Base-by-base conservation (phyloP, 2,113 vertebrate genomes). In the Ptyas mucosa region DNA sequence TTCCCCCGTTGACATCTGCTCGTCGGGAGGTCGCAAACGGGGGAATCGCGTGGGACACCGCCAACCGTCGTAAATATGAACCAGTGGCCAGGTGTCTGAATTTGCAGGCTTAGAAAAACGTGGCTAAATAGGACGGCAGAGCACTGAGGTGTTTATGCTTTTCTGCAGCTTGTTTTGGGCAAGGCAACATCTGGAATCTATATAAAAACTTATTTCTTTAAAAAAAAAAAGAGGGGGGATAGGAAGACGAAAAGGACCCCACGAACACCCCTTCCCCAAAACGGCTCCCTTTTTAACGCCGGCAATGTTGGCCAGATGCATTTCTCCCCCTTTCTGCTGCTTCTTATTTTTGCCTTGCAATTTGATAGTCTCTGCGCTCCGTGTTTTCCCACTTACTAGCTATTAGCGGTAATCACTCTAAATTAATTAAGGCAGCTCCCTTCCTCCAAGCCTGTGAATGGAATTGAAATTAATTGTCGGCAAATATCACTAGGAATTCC, bases 391-490 rank as follows among this genome's bases (percentile, higher is more conserved):
- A 93, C 95, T 95, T 94, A 95, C 96, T 95, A 96, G 96, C 97
- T 96, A 96, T 94, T 97, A 94, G 93, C 95, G 96, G 94, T 97
- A 95, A 97, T 96, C 57, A 0, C 95, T 96, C 94, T 95, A 96
- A 97, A 97, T 97, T 96, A 97, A 97, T 97, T 96, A 97, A 0
- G 5, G 89, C 57, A 91, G 89, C 93, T 95, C 96, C 95, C 95
- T 94, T 90, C 95, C 95, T 95, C 94, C 87, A 95, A 93, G 92
- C 55, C 95, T 93, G 81, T 89, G 89, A 95, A 96, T 23, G 88
- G 95, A 97, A 93, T 85, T 91, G 93, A 96, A 97, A 97, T 96
- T 96, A 97, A 96, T 97, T 96, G 97, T 94, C 93, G 91, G 95
- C 87, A 94, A 94, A 53, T 94, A 94, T 94, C 95, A 95, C 86